Base-by-base conservation (phyloP, 2,797 vertebrate species). In the Lacerta agilis region DNA sequence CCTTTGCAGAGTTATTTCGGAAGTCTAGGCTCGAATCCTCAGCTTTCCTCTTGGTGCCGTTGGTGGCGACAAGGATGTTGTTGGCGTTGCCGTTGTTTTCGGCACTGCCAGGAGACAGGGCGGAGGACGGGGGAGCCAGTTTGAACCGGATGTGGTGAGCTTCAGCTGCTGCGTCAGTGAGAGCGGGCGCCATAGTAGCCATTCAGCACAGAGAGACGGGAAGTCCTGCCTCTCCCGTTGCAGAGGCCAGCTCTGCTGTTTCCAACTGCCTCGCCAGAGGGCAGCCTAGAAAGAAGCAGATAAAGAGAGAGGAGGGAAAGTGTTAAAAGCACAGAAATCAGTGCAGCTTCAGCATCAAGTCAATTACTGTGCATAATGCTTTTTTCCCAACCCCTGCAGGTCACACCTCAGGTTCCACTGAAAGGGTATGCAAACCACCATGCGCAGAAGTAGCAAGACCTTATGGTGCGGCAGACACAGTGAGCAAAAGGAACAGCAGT, bases 121-220 rank as follows among this genome's bases (percentile, higher is more conserved):
- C 98, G 90, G 98, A 99, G 93, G 99, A 99, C 88, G 98, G 98
- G 95, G 99, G 98, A 97, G 98, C 98, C 98, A 99, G 98, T 98
- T 99, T 99, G 98, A 99, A 99, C 97, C 98, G 98, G 97, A 99
- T 99, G 97, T 99, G 99, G 97, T 98, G 99, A 98, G 98, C 98
- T 98, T 99, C 99, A 97, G 98, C 98, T 98, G 98, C 98, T 98
- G 99, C 98, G 96, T 99, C 99, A 97, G 99, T 99, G 97, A 99
- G 98, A 99, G 98, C 98, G 98, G 98, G 99, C 98, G 99, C 99
- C 99, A 99, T 99, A 97, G 99, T 98, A 99, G 98, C 99, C 98
- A 99, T 99, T 98, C 98, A 99, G 98, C 98, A 98, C 98, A 97
- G 97, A 98, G 97, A 98, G 97, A 98, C 96, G 97, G 98, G 98